These are phyloP conservation scores for Hypomecis punctinalis DNA, from an alignment of 2,888 invertebrate genomes.

Conservation along the genomic window DNA sequence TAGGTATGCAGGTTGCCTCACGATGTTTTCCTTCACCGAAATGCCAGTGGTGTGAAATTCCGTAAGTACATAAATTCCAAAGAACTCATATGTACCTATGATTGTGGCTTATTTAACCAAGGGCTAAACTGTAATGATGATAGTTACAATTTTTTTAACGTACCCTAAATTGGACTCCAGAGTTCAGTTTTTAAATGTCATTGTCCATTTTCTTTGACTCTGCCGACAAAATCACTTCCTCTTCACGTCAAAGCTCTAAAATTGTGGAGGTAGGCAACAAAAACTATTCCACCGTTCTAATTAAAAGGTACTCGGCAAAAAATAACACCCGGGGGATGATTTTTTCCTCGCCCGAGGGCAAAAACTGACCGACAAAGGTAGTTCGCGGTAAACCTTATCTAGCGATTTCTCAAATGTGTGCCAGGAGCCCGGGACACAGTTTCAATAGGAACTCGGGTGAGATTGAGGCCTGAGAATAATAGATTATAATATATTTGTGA, in stretches of 20 bases:
- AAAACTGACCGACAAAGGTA: constrained; percentile 80
- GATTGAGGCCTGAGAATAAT: constrained; percentile 58
- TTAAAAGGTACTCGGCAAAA: constrained; percentile 79
- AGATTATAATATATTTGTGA: constrained; percentile 53
- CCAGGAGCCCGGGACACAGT: constrained; percentile 37
- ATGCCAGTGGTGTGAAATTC: too few species aligned
- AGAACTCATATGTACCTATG: too few species aligned
- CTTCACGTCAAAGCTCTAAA: constrained; percentile 18
- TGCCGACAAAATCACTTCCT: constrained; percentile 20
- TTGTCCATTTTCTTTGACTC: background rate
- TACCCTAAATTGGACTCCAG: too few species aligned
- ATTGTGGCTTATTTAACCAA: too few species aligned
- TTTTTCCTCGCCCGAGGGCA: constrained; percentile 59
- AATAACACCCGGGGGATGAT: constrained; percentile 68
- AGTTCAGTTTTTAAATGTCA: background rate
- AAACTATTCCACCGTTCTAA: constrained; percentile 63
- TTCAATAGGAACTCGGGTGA: background rate
- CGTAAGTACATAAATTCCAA: too few species aligned
- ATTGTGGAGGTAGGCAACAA: constrained; percentile 37
- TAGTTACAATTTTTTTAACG: too few species aligned
- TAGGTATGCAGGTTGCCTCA: too few species aligned
- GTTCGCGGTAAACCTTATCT: constrained; percentile 62
- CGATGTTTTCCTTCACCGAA: too few species aligned
- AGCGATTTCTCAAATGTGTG: constrained; percentile 66
- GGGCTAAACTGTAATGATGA: too few species aligned